Conservation (phyloP, 2,797 vertebrate species). For the Manis pentadactyla region DNA sequence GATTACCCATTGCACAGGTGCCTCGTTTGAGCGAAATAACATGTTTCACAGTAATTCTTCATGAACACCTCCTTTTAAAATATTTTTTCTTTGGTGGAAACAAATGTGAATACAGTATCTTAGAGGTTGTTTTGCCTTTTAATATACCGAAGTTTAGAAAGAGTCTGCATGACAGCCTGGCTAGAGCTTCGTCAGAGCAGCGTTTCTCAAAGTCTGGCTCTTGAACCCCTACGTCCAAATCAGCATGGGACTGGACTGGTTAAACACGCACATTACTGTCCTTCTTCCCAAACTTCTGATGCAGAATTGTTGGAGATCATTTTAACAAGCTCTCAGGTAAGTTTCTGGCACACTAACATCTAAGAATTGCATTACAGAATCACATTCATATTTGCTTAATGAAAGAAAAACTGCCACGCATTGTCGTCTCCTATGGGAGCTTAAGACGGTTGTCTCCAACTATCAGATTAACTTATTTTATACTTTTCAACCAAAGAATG, state of each 20-base stretch:
- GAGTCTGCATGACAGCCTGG: background rate
- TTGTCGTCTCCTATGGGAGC: background rate
- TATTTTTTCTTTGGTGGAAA: background rate
- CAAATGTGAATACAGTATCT: background rate
- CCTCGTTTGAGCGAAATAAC: background rate
- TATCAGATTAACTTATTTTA: constrained; percentile 21
- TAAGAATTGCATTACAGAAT: background rate
- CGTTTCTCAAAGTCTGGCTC: background rate
- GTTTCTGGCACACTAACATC: background rate
- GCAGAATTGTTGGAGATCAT: background rate
- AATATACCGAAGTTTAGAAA: background rate
- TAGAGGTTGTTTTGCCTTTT: background rate
- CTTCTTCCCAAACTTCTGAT: background rate
- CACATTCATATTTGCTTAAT: background rate
- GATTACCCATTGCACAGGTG: background rate
- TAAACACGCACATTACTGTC: background rate
- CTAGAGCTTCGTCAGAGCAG: background rate
- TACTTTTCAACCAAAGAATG: constrained; percentile 12
- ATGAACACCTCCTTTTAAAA: background rate
- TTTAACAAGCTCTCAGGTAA: background rate
- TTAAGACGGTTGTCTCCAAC: background rate
- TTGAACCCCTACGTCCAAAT: background rate
- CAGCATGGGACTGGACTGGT: background rate
- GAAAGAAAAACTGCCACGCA: background rate
- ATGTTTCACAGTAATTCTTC: background rate